phyloP scores from a whole-genome alignment of 2,113 vertebrate genomes.

The Ameiurus melas region DNA sequence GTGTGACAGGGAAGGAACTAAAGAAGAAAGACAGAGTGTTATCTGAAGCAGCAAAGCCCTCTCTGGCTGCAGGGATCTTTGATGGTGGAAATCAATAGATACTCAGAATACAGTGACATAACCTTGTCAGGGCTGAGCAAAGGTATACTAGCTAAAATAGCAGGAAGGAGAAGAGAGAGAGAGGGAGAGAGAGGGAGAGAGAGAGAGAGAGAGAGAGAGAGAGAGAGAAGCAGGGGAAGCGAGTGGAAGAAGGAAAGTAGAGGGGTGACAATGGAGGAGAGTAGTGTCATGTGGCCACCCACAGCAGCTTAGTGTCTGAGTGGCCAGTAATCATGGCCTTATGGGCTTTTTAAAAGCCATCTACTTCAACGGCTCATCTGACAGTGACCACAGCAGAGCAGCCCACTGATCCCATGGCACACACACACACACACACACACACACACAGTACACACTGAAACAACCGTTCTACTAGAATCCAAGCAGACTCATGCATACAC shows the following conservation, averaged over 20 bases:
- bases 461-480: constrained; percentile 7
- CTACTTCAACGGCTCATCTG: constrained; percentile 63
- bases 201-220: constrained; percentile 29
- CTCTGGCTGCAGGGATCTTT: constrained; percentile 70
- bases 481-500: constrained; percentile 7
- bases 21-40: constrained; percentile 60
- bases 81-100: constrained; percentile 78
- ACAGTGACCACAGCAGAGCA: constrained; percentile 61
- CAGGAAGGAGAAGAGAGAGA: constrained; percentile 48
- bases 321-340: constrained; percentile 63
- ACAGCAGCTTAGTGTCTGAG: constrained; percentile 59
- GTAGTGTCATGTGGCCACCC: constrained; percentile 47
- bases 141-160: constrained; percentile 71
- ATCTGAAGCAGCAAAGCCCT: constrained; percentile 69
- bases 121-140: constrained; percentile 79
- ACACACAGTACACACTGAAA: constrained; percentile 26
- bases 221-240: not conserved
- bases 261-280: constrained; percentile 30
- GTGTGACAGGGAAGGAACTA: constrained; percentile 62
- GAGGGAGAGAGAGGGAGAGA: constrained; percentile 31
- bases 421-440: constrained; percentile 33
- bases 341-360: constrained; percentile 68
- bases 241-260: constrained; percentile 24
- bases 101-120: constrained; percentile 74
- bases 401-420: constrained; percentile 60